Conservation (phyloP, 2,888 invertebrate species). For the Minunthozetes semirufus region DNA sequence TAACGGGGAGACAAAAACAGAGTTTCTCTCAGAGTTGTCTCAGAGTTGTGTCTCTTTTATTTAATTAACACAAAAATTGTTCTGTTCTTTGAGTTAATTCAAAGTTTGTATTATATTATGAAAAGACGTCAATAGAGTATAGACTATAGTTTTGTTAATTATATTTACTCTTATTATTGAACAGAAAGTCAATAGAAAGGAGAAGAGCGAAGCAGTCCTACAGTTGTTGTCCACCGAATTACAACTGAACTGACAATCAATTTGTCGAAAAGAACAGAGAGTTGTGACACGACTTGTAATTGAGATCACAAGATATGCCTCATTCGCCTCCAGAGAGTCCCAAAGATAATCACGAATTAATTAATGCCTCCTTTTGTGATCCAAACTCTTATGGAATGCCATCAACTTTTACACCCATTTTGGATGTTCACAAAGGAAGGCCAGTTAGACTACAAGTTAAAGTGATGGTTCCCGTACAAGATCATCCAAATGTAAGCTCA, state of each 20-base stretch:
- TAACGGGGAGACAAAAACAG: too few species aligned
- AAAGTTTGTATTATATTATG: neutral
- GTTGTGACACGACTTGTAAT: neutral
- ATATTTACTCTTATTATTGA: slow-evolving; percentile 13
- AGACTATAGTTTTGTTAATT: slow-evolving; percentile 16
- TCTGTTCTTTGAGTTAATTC: neutral
- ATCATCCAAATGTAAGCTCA: slow-evolving; percentile 61
- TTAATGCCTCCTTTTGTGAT: slow-evolving; percentile 26
- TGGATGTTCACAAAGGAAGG: slow-evolving; percentile 74
- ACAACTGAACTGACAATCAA: neutral
- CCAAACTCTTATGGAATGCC: neutral
- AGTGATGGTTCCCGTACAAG: slow-evolving; percentile 75
- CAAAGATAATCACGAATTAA: slow-evolving; percentile 14
- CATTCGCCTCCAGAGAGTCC: slow-evolving; percentile 21
- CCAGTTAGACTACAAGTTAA: slow-evolving; percentile 78
- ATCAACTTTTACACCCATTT: slow-evolving; percentile 22
- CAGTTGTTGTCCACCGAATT: neutral
- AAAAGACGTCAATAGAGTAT: neutral
- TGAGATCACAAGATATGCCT: neutral
- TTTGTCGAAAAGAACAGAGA: neutral
- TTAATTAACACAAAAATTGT: neutral
- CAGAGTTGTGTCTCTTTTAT: neutral
- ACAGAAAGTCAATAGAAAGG: neutral
- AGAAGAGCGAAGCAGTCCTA: neutral
- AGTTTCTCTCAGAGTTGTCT: too few species aligned